These are phyloP conservation scores for Styela clava DNA, from an alignment of 23 tunicate species.

Conservation along the genomic window DNA sequence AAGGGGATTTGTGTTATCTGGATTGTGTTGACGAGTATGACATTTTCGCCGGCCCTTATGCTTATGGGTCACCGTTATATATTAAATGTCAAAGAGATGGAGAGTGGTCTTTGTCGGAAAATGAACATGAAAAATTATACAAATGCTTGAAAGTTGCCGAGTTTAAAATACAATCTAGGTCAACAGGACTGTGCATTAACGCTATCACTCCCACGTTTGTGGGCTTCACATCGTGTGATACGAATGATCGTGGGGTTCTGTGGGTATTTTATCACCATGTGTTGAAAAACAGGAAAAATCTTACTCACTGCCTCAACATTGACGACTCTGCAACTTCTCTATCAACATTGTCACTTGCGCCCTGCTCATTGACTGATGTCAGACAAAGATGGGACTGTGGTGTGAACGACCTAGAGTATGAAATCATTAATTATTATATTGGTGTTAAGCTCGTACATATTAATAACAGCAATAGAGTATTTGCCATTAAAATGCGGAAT, in stretches of 20 bases:
- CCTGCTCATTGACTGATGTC: background rate
- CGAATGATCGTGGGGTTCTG: background rate
- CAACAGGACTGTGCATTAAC: background rate
- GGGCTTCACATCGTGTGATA: background rate
- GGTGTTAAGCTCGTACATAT: background rate
- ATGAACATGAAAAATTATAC: background rate
- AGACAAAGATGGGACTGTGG: background rate
- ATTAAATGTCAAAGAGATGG: constrained; percentile 8
- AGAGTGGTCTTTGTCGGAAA: constrained; percentile 5
- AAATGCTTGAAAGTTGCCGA: background rate
- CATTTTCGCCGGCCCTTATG: background rate
- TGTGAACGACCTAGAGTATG: background rate
- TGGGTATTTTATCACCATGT: background rate
- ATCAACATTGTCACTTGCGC: background rate
- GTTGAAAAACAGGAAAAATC: background rate
- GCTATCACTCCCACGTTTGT: background rate
- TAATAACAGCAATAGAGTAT: background rate
- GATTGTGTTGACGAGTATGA: constrained; percentile 11
- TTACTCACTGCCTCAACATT: background rate
- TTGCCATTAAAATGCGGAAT: background rate
- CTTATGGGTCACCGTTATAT: background rate
- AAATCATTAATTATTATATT: background rate
- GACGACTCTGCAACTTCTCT: background rate
- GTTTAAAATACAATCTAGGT: background rate
- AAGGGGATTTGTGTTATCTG: constrained; percentile 27